Evolutionary conservation across 2,797 vertebrate species (phyloP).

Genomic region (Adrianichthys oophorus): DNA sequence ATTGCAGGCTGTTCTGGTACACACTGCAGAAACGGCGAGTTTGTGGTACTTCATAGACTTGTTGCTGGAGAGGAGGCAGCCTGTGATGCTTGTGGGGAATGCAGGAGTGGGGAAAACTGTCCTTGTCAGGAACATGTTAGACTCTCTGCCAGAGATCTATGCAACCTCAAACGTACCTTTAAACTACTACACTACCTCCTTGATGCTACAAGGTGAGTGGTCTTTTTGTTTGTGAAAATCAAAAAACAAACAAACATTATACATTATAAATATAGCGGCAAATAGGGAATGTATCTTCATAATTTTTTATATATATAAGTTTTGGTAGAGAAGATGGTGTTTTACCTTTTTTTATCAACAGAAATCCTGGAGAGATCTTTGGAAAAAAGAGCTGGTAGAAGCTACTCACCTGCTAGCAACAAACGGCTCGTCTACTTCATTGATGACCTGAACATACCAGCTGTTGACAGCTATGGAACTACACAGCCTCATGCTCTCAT

Average conservation of each 20-base stretch:
- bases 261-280: constrained; percentile 48
- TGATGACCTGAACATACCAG: constrained; percentile 83
- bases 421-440: constrained; percentile 82
- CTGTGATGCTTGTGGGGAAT: constrained; percentile 82
- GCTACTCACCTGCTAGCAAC: constrained; percentile 78
- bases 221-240: constrained; percentile 17
- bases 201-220: constrained; percentile 80
- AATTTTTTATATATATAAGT: background rate
- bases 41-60: constrained; percentile 81
- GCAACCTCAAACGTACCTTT: constrained; percentile 77
- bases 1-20: constrained; percentile 82
- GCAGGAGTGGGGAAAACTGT: constrained; percentile 82
- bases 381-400: constrained; percentile 82
- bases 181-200: constrained; percentile 81
- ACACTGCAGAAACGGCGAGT: constrained; percentile 77
- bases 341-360: constrained; percentile 51
- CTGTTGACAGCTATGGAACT: constrained; percentile 76
- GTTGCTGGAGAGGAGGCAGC: constrained; percentile 79
- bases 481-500: constrained; percentile 78
- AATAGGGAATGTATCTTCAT: background rate
- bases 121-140: constrained; percentile 75
- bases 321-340: background rate
- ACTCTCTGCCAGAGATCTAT: constrained; percentile 73
- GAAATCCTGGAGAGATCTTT: constrained; percentile 79
- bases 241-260: background rate